Evolutionary conservation across 2,113 vertebrate genomes (phyloP), one percentile per base, ranked within the genome.

Genomic region (Microcebus jonahi): DNA sequence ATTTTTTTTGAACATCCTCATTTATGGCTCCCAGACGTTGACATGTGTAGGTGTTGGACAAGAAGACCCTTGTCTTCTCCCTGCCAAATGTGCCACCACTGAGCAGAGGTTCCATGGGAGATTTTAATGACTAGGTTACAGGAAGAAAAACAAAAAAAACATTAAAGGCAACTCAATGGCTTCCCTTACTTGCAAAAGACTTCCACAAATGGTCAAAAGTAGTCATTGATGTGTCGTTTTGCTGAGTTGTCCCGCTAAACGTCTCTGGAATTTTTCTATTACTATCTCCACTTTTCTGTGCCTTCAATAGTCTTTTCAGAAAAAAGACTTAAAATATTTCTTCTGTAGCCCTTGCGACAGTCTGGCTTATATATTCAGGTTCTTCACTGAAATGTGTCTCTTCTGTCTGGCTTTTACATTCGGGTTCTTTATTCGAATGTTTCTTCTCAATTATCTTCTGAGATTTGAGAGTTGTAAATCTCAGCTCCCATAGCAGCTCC

Each of bases 211-310:
- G 65, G 81, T 94, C 65, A 81, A 81, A 91, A 89, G 65, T 45
- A 68, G 31, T 95, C 90, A 67, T 59, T 81, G 71, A 87, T 81
- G n/a, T 75, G 61, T 50, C 67, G 29, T 93, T 96, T 97, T 61
- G 59, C 67, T 93, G 92, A 91, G 73, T 82, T 87, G 36, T 88
- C 15, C 45, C 57, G 21, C 36, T 89, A 83, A 96, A 67, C 8
- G 21, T 96, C 93, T 96, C 84, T 95, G 70, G 59, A 97, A 96
- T 23, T 83, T 95, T 97, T 92, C 75, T 84, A 55, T 91, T 83
- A 94, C 57, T 73, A 23, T 15, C 2, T 29, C n/a, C 20, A 71
- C 17, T 20, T 81, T 71, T 68, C 73, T 71, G 55, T 61, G 50
- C 59, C 90, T 71, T 92, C 88, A 73, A 55, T 39, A 93, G 25